Evolutionary conservation across 2,797 vertebrate species (phyloP).

Genomic region (Eurystomus glaucurus): DNA sequence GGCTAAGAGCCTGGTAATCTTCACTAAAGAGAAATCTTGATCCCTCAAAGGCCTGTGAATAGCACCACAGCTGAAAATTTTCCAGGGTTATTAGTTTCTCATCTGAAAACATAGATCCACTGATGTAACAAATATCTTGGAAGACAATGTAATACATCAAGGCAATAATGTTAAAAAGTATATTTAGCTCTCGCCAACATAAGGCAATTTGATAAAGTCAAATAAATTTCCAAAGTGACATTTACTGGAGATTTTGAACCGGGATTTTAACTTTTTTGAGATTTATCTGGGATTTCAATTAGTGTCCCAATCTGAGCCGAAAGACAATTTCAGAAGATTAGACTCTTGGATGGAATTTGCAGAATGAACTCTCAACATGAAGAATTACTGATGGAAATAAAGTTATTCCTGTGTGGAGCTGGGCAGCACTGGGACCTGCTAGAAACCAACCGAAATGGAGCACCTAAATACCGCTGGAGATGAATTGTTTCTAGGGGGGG

Average conservation of each 20-base stretch:
- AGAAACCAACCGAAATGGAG: not conserved
- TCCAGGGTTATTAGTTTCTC: not conserved
- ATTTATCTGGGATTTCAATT: not conserved
- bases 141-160: not conserved
- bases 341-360: not conserved
- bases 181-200: not conserved
- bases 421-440: not conserved
- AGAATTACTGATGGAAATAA: not conserved
- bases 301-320: not conserved
- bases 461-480: not conserved
- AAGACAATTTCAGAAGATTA: not conserved
- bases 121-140: not conserved
- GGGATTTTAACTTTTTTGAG: not conserved
- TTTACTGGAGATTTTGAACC: not conserved
- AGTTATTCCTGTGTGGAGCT: not conserved
- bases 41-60: not conserved
- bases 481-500: not conserved
- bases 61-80: not conserved
- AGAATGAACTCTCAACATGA: not conserved
- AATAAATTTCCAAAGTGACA: not conserved
- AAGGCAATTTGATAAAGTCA: not conserved
- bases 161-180: not conserved
- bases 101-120: not conserved
- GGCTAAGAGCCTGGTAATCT: not conserved
- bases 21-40: not conserved